These are phyloP conservation scores for Serrognathus titanus DNA, from an alignment of 2,888 invertebrate genomes.

Conservation along the genomic window DNA sequence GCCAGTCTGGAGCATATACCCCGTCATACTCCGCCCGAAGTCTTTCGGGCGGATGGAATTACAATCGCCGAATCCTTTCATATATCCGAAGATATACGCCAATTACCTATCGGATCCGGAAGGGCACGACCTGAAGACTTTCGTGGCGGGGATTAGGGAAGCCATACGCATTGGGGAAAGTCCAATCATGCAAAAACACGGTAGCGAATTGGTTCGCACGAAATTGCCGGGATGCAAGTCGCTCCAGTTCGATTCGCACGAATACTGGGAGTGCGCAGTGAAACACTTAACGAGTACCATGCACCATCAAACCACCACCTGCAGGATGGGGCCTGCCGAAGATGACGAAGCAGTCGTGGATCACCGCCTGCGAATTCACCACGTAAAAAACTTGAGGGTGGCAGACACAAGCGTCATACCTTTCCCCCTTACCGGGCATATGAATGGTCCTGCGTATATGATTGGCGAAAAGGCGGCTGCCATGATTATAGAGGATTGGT, in stretches of 20 bases:
- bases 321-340: conserved; percentile 60
- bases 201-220: conserved; percentile 43
- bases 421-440: conserved; percentile 61
- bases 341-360: conserved; percentile 19
- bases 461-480: conserved; percentile 69
- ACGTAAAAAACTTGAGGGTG: conserved; percentile 59
- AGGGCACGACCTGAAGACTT: conserved; percentile 53
- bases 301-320: conserved; percentile 56
- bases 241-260: conserved; percentile 44
- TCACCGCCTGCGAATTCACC: conserved; percentile 53
- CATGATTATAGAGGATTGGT: conserved; percentile 50
- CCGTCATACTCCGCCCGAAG: conserved; percentile 68
- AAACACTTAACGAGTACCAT: conserved; percentile 49
- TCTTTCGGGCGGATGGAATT: conserved; percentile 66
- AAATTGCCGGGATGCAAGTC: conserved; percentile 53
- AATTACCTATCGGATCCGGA: conserved; percentile 69
- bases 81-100: conserved; percentile 69
- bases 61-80: conserved; percentile 66
- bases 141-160: conserved; percentile 51
- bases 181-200: conserved; percentile 50
- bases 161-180: conserved; percentile 48
- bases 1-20: conserved; percentile 51
- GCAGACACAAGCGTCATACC: conserved; percentile 69
- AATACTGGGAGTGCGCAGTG: conserved; percentile 54
- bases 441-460: conserved; percentile 66